Conservation (phyloP, 2,113 vertebrate genomes). For the cattle (Bos taurus) region ARS-UCD2.0 NC_037348.1:61024001-61024500, state of each 20-base stretch:
- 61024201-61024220: neutral
- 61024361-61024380: neutral
- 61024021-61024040: neutral
- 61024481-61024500: neutral
- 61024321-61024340: neutral
- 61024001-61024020: neutral
- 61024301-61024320: neutral
- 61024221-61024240: neutral
- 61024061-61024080: neutral
- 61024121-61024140: neutral
- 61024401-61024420: neutral
- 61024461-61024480: neutral
- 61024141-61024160: neutral
- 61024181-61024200: neutral
- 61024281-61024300: neutral
- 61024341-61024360: neutral
- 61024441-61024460: neutral
- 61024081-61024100: neutral
- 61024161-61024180: rapidly evolving
- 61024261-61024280: neutral
- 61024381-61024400: neutral
- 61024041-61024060: neutral
- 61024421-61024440: neutral
- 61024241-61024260: neutral
- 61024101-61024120: neutral